phyloP scores from a whole-genome alignment of 2,888 invertebrate genomes.

The Spodoptera littoralis region DNA sequence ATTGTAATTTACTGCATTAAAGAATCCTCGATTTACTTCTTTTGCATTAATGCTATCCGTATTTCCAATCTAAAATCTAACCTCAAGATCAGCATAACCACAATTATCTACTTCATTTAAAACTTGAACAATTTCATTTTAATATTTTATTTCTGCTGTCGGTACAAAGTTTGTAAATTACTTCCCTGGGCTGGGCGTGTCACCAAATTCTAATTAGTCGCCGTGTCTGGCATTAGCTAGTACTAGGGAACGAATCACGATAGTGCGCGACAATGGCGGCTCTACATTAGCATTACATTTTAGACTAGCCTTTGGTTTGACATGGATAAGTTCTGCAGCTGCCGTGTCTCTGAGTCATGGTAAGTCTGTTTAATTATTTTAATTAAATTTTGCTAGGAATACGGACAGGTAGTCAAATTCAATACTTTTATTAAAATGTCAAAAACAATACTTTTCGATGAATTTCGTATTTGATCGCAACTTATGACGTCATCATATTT shows the following conservation, averaged over 20 bases:
- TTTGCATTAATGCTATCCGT: no score
- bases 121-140: slow-evolving; percentile 25
- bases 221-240: slow-evolving; percentile 85
- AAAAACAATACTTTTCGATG: no score
- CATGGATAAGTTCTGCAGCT: background rate
- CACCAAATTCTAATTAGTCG: slow-evolving; percentile 86
- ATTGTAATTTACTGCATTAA: background rate
- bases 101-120: background rate
- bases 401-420: no score
- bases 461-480: no score
- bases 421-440: no score
- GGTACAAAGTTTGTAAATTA: slow-evolving; percentile 76
- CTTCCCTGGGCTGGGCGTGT: slow-evolving; percentile 76
- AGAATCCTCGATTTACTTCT: slow-evolving; percentile 5
- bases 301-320: slow-evolving; percentile 3
- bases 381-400: background rate
- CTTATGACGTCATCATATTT: no score
- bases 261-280: slow-evolving; percentile 58
- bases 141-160: slow-evolving; percentile 58
- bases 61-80: no score
- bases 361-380: background rate
- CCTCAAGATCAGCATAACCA: background rate
- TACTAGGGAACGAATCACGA: slow-evolving; percentile 73
- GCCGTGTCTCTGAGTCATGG: background rate
- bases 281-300: slow-evolving; percentile 32